Percentiles rank a stretch among this genome's conserved stretches.
Conservation (phyloP, 2,113 vertebrate genomes). For the Ascaphus truei region DNA sequence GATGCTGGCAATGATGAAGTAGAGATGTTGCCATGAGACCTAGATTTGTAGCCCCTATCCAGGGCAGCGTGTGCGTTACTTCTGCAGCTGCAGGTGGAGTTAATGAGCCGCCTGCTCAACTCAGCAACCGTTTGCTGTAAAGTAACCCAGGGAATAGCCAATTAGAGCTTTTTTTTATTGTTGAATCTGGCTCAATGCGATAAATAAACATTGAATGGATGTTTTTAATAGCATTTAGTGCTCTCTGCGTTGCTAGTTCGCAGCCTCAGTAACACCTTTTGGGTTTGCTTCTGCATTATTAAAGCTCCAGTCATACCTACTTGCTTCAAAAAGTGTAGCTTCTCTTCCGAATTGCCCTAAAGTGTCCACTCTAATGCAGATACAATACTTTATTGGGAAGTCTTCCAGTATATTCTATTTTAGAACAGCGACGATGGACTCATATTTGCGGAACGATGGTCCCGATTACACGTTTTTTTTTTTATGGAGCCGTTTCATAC, state of each 20-base stretch:
- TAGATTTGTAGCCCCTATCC: constrained; percentile 1
- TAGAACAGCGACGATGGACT: background rate
- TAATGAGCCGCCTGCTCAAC: constrained; percentile 23
- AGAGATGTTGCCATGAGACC: constrained; percentile 14
- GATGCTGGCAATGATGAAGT: constrained; percentile 18
- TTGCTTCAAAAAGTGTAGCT: background rate
- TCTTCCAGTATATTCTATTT: background rate
- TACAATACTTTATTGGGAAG: background rate
- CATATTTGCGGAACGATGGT: background rate
- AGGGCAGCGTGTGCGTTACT: constrained; percentile 12
- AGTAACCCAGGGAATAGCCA: constrained; percentile 28
- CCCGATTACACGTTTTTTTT: background rate
- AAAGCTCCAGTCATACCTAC: background rate
- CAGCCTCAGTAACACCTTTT: background rate
- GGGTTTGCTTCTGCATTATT: background rate
- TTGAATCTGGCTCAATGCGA: constrained; percentile 3
- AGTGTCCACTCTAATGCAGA: background rate
- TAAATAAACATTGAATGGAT: constrained; percentile 22
- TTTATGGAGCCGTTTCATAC: background rate
- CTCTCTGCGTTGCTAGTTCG: background rate
- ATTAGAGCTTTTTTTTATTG: constrained; percentile 31
- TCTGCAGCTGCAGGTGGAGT: constrained; percentile 26
- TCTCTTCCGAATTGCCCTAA: background rate
- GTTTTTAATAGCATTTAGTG: constrained; percentile 8
- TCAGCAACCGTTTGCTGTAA: constrained; percentile 20